Conservation (phyloP, 2,797 vertebrate species). For the Loris lydekkerianus region DNA sequence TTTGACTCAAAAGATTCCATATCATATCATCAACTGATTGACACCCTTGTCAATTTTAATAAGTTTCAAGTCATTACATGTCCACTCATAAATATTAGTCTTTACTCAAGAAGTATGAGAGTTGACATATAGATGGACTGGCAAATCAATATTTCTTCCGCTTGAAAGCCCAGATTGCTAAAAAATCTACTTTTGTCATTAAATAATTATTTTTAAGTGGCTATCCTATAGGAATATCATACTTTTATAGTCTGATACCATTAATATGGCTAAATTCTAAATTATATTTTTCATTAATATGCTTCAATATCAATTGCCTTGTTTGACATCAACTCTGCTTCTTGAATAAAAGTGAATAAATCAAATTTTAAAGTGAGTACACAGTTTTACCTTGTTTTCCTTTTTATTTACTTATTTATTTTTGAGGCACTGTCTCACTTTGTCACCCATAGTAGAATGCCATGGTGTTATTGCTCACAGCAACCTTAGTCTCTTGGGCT, state of each 20-base stretch:
- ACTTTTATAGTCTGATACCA: neutral
- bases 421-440: no score
- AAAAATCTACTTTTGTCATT: slow-evolving; percentile 55
- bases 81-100: slow-evolving; percentile 65
- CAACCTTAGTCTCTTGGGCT: no score
- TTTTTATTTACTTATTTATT: neutral
- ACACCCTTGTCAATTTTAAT: slow-evolving; percentile 4
- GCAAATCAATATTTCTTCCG: slow-evolving; percentile 44
- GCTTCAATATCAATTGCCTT: slow-evolving; percentile 19
- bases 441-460: no score
- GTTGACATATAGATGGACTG: slow-evolving; percentile 10
- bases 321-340: neutral
- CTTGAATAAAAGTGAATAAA: slow-evolving; percentile 53
- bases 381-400: slow-evolving; percentile 63
- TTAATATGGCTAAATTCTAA: slow-evolving; percentile 23
- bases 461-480: no score
- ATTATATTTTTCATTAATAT: slow-evolving; percentile 36
- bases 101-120: slow-evolving; percentile 22
- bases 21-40: slow-evolving; percentile 63
- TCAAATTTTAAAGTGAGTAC: slow-evolving; percentile 49
- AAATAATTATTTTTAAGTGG: slow-evolving; percentile 58
- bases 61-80: slow-evolving; percentile 46
- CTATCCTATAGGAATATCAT: slow-evolving; percentile 4
- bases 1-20: slow-evolving; percentile 26
- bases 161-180: neutral